A percentile compares a stretch with the other conserved stretches of the same genome.
These are phyloP conservation scores for Gymnoscelis rufifasciata DNA, from an alignment of 2,888 invertebrate genomes.

Conservation along the genomic window DNA sequence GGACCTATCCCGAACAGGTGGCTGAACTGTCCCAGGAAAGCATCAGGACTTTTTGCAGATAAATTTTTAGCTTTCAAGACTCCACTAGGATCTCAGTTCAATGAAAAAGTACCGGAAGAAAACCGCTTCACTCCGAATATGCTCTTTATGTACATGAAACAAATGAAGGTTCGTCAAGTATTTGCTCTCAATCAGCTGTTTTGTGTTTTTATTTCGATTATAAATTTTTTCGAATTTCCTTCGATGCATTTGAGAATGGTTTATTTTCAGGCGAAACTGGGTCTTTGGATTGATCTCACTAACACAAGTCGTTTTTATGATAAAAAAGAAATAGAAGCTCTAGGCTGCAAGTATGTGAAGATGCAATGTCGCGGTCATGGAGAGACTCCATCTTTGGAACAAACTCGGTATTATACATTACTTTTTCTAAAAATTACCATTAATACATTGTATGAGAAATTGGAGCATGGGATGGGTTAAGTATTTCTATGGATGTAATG, in stretches of 20 bases:
- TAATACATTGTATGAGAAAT: too few relatives aligned
- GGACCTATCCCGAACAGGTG: constrained; percentile 91
- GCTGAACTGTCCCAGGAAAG: constrained; percentile 92
- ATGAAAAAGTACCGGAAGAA: constrained; percentile 89
- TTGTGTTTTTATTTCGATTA: constrained; percentile 28
- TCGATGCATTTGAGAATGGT: too few relatives aligned
- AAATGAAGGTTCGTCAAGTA: constrained; percentile 81
- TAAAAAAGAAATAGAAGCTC: constrained; percentile 85
- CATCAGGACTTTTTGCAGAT: constrained; percentile 83
- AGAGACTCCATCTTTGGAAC: constrained; percentile 92
- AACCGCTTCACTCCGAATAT: constrained; percentile 92
- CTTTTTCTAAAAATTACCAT: too few relatives aligned
- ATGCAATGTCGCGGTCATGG: constrained; percentile 94
- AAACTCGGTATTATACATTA: constrained; percentile 85
- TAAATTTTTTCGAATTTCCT: not conserved
- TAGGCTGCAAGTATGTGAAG: constrained; percentile 91
- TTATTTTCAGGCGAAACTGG: constrained; percentile 79
- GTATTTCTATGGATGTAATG: too few relatives aligned
- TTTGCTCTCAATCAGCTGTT: constrained; percentile 25
- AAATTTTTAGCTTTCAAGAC: constrained; percentile 98
- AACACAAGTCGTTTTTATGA: constrained; percentile 97
- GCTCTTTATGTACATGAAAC: constrained; percentile 89
- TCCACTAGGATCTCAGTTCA: constrained; percentile 89
- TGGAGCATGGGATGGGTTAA: too few relatives aligned
- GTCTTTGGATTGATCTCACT: constrained; percentile 97